These are phyloP conservation scores for Orthonevra nobilis DNA, from an alignment of 2,888 invertebrate species.

Conservation along the genomic window DNA sequence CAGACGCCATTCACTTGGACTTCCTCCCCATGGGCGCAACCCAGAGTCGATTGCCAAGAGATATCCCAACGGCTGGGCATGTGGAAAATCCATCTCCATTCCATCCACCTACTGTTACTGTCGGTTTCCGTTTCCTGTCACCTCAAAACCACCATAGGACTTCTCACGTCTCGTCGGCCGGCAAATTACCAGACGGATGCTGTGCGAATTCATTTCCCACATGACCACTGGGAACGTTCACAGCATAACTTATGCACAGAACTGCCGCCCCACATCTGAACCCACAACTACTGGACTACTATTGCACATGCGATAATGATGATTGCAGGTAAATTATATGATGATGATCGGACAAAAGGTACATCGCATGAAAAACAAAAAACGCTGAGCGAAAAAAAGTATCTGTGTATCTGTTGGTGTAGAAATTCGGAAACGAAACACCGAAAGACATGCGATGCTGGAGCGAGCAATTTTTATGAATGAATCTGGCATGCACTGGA, in stretches of 20 bases:
- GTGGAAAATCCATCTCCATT: constrained; percentile 24
- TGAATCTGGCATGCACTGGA: constrained; percentile 55
- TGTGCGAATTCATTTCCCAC: constrained; percentile 66
- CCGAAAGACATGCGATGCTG: constrained; percentile 64
- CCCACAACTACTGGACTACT: constrained; percentile 52
- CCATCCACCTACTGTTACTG: constrained; percentile 62
- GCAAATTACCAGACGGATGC: constrained; percentile 66
- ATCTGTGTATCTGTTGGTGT: constrained; percentile 45
- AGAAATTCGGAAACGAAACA: constrained; percentile 68
- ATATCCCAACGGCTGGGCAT: constrained; percentile 4
- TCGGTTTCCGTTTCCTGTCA: constrained; percentile 68
- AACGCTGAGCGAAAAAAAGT: too few relatives aligned
- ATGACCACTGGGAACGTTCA: constrained; percentile 66
- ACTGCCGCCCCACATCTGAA: constrained; percentile 43
- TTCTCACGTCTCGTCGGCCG: constrained; percentile 10
- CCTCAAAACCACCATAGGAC: constrained; percentile 44
- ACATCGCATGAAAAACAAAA: too few relatives aligned
- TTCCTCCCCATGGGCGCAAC: constrained; percentile 68
- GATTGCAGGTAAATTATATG: constrained; percentile 73
- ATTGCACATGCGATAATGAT: constrained; percentile 72
- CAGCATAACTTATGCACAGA: constrained; percentile 59
- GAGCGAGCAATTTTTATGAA: constrained; percentile 72
- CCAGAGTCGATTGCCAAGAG: too few relatives aligned
- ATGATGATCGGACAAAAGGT: constrained; percentile 66
- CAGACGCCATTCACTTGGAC: constrained; percentile 41